These are phyloP conservation scores for Hoplodrina blanda DNA, from an alignment of 2,888 invertebrate genomes.

Conservation along the genomic window DNA sequence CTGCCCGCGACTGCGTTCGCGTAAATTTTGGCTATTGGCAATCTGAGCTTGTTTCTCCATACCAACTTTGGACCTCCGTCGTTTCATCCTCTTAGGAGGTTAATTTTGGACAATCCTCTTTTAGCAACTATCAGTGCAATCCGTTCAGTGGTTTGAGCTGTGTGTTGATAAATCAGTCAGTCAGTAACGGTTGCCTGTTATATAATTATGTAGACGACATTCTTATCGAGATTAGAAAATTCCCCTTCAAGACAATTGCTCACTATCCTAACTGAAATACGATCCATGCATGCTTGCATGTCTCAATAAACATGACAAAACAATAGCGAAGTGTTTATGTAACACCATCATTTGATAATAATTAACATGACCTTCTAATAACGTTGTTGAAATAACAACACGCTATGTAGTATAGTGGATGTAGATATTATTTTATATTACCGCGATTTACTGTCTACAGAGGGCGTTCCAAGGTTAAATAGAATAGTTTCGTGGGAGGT, in stretches of 20 bases:
- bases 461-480: slow-evolving; percentile 39
- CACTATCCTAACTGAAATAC: slow-evolving; percentile 24
- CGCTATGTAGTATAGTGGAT: background rate
- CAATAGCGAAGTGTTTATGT: slow-evolving; percentile 35
- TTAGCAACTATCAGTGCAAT: no score
- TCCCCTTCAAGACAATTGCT: slow-evolving; percentile 10
- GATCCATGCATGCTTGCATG: slow-evolving; percentile 23
- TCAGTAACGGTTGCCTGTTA: no score
- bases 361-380: slow-evolving; percentile 49
- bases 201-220: no score
- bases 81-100: no score
- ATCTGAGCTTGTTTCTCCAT: no score
- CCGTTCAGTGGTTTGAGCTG: no score
- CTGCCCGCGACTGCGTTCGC: no score
- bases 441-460: slow-evolving; percentile 11
- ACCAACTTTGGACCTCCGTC: no score
- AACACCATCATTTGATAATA: slow-evolving; percentile 43
- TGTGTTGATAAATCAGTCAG: no score
- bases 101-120: no score
- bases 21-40: no score
- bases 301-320: slow-evolving; percentile 46
- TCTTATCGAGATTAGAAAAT: background rate
- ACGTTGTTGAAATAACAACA: slow-evolving; percentile 31
- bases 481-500: background rate
- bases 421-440: slow-evolving; percentile 20